Base-by-base conservation (phyloP, 92 coral and sea anemone species). In the Bergia sp. region DNA sequence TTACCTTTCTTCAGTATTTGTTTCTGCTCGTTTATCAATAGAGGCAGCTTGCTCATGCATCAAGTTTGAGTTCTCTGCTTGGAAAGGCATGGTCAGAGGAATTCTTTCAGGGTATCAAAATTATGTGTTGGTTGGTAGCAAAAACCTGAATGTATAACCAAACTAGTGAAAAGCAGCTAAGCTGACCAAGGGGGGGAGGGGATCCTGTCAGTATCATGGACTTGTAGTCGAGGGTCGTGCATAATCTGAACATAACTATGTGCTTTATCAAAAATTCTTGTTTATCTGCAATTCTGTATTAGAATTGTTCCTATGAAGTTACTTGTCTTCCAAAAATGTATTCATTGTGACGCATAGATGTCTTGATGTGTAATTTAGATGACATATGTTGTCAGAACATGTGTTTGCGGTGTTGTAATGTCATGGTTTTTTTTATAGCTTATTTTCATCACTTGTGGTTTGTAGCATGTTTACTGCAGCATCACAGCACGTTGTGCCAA, bases 141-240 rank as follows among this genome's bases (percentile, higher is more conserved):
- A 39, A 18, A 37, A 20, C 10, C 10, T 72, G 15, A 61, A 61
- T 61, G 11, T 1, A 61, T 61, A 61, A 61, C 69, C 29, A 61
- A 18, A 61, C 69, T 5, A 61, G 29, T 61, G 69, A 3, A 5
- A 61, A 23, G 69, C n/a, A 61, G 76, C 76, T 29, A 37, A 37
- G 20, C 50, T 40, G 55, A 41, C 21, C 41, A 71, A 23, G 69
- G 44, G 11, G 65, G 41, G 23, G 16, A 66, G 58, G 53, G 40
- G 7, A 66, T 81, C 37, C 40, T 81, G 43, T 43, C 73, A 61
- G 13, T 38, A 3, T 18, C 29, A 21, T 61, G 69, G 29, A 61
- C 69, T 37, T 5, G 69, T 47, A 29, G 79, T 69, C 72, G 87
- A 84, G 87, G 87, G 87, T 84, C 87, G 79, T 84, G 79, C 87